phyloP scores from a whole-genome alignment of 2,113 vertebrate genomes.

The Leptocoma aspasia region DNA sequence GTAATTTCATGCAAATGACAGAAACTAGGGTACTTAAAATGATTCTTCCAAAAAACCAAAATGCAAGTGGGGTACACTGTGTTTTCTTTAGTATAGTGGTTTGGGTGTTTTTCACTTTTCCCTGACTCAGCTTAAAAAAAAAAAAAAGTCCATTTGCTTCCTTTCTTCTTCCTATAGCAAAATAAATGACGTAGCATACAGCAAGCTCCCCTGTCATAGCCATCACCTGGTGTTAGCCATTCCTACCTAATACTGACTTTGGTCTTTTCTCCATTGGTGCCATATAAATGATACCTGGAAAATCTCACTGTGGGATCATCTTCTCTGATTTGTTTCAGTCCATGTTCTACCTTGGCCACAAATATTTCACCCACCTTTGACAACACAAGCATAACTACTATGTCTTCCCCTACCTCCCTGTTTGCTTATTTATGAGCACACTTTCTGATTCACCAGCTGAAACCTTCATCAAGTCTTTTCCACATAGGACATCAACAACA shows the following conservation, averaged over 20 bases:
- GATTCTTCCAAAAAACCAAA: background rate
- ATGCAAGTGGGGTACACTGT: rapidly evolving
- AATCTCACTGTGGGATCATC: background rate
- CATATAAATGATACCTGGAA: background rate
- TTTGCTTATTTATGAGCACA: background rate
- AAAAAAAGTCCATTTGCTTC: background rate
- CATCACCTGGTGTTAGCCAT: background rate
- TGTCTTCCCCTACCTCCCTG: background rate
- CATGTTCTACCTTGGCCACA: background rate
- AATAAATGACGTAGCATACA: background rate
- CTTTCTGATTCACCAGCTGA: background rate
- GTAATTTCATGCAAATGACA: background rate
- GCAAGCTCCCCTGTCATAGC: rapidly evolving
- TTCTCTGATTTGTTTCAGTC: background rate
- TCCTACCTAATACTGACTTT: background rate
- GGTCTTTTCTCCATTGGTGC: background rate
- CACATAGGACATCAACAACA: background rate
- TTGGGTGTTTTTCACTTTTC: rapidly evolving
- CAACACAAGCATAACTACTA: background rate
- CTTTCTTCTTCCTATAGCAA: background rate
- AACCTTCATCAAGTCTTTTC: background rate
- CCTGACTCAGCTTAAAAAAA: background rate
- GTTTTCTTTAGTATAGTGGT: background rate
- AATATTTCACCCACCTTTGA: background rate
- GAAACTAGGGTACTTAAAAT: background rate